Conservation (phyloP, 2,888 invertebrate species). For the Lasioglossum villosulum region DNA sequence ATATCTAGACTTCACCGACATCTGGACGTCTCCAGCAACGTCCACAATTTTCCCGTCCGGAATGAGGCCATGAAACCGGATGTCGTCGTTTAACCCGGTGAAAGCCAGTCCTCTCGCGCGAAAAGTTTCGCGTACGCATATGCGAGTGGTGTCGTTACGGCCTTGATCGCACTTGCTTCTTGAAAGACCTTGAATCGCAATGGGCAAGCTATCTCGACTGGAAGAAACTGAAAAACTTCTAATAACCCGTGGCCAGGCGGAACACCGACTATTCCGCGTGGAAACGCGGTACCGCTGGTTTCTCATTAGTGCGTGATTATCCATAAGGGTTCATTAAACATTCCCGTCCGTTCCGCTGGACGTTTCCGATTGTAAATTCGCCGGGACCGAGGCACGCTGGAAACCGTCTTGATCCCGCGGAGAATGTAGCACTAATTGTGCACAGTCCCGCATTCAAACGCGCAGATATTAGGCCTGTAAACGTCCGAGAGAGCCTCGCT, state of each 20-base stretch:
- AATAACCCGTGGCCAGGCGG: conserved; percentile 58
- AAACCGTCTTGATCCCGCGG: conserved; percentile 13
- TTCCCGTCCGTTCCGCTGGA: not conserved
- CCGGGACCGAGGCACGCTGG: conserved; percentile 20
- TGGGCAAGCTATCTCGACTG: conserved; percentile 45
- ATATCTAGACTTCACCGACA: not conserved
- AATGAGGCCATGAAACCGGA: not conserved
- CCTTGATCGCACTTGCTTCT: conserved; percentile 48
- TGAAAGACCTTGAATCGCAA: conserved; percentile 48
- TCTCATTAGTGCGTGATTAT: conserved; percentile 54
- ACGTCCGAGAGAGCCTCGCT: not conserved
- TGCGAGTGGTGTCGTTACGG: conserved; percentile 34
- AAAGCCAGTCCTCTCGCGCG: not conserved
- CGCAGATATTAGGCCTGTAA: conserved; percentile 13
- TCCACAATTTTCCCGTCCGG: not conserved
- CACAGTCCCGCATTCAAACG: conserved; percentile 8
- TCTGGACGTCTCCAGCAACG: not conserved
- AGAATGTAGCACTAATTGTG: conserved; percentile 40
- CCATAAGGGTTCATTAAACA: conserved; percentile 52
- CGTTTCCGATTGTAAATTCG: conserved; percentile 45
- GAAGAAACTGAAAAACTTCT: conserved; percentile 59
- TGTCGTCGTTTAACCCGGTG: conserved; percentile 43
- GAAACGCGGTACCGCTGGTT: conserved; percentile 23
- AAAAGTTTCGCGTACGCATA: conserved; percentile 34
- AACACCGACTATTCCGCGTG: not conserved